Percentiles rank a stretch among this genome's conserved stretches.
phyloP scores from a whole-genome alignment of 1,140 invertebrate species.

The Sweltsa coloradensis region DNA sequence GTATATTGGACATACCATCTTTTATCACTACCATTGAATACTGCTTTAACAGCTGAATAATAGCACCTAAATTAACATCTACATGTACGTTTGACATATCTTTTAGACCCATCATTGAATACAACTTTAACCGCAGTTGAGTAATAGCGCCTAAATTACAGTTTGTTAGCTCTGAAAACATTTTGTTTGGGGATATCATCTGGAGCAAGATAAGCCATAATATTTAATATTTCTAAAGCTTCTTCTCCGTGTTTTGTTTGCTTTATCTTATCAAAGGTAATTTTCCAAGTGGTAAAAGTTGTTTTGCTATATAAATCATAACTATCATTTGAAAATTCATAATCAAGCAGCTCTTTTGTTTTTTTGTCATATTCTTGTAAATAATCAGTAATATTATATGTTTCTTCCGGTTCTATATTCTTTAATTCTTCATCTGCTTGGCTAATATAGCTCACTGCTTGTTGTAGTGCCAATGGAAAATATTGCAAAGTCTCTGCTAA shows the following conservation, averaged over 20 bases:
- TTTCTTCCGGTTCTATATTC: slow-evolving; percentile 4
- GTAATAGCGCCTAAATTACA: no score
- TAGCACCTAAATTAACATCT: slow-evolving; percentile 1
- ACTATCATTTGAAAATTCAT: slow-evolving; percentile 7
- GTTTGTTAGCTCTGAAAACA: slow-evolving; percentile 3
- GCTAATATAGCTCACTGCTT: slow-evolving; percentile 13
- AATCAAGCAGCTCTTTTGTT: slow-evolving; percentile 12
- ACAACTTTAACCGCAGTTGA: no score
- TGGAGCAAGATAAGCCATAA: slow-evolving; percentile 11
- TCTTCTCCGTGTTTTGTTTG: slow-evolving; percentile 12
- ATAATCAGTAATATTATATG: slow-evolving; percentile 12
- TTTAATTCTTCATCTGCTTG: slow-evolving; percentile 4
- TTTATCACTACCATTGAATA: slow-evolving; percentile 5
- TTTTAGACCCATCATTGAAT: no score
- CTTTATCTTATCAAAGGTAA: slow-evolving; percentile 16
- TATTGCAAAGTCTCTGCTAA: slow-evolving; percentile 12
- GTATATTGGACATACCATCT: slow-evolving; percentile 2
- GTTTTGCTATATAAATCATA: slow-evolving; percentile 16
- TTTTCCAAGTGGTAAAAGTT: slow-evolving; percentile 14
- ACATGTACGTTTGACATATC: no score
- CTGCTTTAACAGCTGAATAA: slow-evolving; percentile 6
- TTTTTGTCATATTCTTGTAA: slow-evolving; percentile 12
- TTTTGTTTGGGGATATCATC: slow-evolving; percentile 8
- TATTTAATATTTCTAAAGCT: slow-evolving; percentile 10
- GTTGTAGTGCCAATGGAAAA: slow-evolving; percentile 16